These are phyloP conservation scores for Eospalax fontanierii DNA, from an alignment of 2,797 vertebrate genomes.

Conservation along the genomic window DNA sequence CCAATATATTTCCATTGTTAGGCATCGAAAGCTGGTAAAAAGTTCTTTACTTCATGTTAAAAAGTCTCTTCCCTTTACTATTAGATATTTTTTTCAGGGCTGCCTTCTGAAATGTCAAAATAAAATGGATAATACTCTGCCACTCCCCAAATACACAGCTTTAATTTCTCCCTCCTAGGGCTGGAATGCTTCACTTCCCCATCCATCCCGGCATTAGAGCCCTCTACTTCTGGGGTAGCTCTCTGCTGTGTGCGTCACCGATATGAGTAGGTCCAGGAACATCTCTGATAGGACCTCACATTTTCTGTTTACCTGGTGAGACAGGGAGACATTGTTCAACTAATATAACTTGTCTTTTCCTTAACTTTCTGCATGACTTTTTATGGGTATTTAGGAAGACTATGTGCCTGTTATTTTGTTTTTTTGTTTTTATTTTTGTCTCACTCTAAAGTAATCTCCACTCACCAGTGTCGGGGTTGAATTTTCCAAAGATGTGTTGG, in stretches of 20 bases:
- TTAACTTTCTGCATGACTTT: background rate
- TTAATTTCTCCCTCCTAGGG: background rate
- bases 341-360: background rate
- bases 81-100: background rate
- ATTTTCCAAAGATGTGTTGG: conserved; percentile 12
- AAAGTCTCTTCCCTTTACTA: background rate
- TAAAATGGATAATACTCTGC: background rate
- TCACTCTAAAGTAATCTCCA: background rate
- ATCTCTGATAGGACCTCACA: background rate
- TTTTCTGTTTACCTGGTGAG: background rate
- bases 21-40: background rate
- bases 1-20: background rate
- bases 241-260: background rate
- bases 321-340: background rate
- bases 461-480: background rate
- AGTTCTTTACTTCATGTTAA: conserved; percentile 8
- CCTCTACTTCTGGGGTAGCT: background rate
- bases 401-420: background rate
- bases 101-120: background rate
- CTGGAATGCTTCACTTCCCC: background rate
- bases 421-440: background rate
- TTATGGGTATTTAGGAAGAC: background rate
- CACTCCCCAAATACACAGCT: background rate
- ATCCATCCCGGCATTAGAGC: background rate
- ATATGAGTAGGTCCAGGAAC: background rate